Evolutionary conservation across 2,797 vertebrate genomes (phyloP).

Genomic region (Poecilia picta): DNA sequence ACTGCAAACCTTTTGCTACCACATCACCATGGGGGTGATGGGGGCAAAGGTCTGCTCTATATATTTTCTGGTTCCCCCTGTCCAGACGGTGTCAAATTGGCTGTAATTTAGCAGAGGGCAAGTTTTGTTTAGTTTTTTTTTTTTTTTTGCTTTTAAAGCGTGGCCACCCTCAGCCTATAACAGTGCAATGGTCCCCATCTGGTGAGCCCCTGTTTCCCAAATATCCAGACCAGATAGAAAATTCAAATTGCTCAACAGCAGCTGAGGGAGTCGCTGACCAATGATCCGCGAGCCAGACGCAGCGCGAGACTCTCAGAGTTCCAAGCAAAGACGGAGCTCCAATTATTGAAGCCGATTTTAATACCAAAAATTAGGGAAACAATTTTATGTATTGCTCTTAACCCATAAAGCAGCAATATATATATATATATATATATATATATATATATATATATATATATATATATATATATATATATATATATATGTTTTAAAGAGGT

Average conservation of each 20-base stretch:
- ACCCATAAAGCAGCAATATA: neutral
- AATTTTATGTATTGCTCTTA: conserved; percentile 6
- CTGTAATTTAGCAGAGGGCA: neutral
- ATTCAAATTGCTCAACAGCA: neutral
- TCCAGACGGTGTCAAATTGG: neutral
- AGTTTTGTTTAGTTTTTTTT: neutral
- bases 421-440: too few relatives aligned
- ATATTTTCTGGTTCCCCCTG: neutral
- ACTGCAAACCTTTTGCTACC: neutral
- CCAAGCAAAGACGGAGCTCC: neutral
- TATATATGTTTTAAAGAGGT: neutral
- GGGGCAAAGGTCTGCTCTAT: neutral
- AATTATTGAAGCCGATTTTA: neutral
- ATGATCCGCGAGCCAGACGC: neutral
- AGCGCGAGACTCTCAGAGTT: neutral
- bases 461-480: too few relatives aligned
- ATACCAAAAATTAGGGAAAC: neutral
- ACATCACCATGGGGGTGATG: neutral
- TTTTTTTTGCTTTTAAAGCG: neutral
- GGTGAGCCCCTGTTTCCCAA: neutral
- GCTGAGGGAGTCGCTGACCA: neutral
- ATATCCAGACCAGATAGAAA: neutral
- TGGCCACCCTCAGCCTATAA: neutral
- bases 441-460: too few relatives aligned
- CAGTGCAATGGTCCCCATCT: neutral